Evolutionary conservation across 2,113 vertebrate genomes (phyloP).

Genomic region (Cariama cristata): DNA sequence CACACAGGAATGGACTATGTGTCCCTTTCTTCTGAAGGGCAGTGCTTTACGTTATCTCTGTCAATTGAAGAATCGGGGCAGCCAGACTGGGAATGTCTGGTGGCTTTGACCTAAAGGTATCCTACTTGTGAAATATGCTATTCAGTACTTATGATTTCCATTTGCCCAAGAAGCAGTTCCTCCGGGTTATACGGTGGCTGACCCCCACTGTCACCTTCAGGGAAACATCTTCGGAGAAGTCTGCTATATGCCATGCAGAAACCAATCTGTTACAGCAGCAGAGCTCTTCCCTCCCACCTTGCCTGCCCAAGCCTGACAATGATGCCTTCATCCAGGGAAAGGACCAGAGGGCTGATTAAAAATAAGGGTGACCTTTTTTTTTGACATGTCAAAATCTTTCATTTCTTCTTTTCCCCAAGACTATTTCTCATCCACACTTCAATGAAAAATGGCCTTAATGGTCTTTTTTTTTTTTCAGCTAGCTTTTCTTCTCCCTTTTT

Average conservation of each 20-base stretch:
- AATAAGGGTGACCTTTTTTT: conserved; percentile 42
- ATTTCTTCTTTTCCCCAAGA: conserved; percentile 30
- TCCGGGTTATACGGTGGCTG: not conserved
- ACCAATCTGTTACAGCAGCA: not conserved
- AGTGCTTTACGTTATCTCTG: not conserved
- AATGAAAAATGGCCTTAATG: conserved; percentile 25
- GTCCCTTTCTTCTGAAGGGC: not conserved
- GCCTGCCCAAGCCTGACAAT: not conserved
- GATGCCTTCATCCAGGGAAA: not conserved
- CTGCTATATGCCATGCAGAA: not conserved
- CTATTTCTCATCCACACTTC: not conserved
- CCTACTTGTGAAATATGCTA: not conserved
- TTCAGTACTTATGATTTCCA: not conserved
- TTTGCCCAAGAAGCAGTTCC: not conserved
- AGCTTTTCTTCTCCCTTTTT: not conserved
- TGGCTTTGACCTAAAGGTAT: not conserved
- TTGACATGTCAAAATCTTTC: conserved; percentile 25
- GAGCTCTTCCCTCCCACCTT: not conserved
- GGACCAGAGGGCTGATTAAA: conserved; percentile 14
- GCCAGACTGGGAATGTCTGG: not conserved
- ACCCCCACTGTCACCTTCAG: not conserved
- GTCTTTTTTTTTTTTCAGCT: not conserved
- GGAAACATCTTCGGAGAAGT: not conserved
- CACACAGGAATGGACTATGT: not conserved
- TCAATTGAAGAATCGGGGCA: not conserved